A percentile compares a stretch with the other conserved stretches of the same genome.
phyloP scores from a whole-genome alignment of 2,888 invertebrate species.

The Amblyjoppa proteus region DNA sequence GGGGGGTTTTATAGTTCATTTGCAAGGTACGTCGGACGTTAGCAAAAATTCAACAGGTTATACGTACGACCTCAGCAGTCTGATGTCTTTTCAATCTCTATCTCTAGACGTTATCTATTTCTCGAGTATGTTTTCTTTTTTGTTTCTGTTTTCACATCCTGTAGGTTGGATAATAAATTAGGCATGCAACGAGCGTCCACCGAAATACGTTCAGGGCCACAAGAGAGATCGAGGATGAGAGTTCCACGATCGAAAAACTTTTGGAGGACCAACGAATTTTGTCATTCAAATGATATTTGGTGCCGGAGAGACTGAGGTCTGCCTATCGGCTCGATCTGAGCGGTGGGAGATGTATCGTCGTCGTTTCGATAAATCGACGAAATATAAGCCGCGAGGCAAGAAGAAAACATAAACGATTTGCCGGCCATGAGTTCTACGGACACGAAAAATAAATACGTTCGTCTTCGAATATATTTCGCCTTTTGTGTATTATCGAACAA shows the following conservation, averaged over 20 bases:
- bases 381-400: background rate
- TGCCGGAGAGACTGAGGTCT: background rate
- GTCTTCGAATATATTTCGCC: background rate
- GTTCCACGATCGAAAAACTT: background rate
- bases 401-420: background rate
- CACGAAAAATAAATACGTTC: background rate
- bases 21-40: slow-evolving; percentile 49
- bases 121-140: slow-evolving; percentile 8
- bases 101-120: slow-evolving; percentile 9
- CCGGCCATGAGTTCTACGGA: background rate
- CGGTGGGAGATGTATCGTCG: background rate
- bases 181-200: slow-evolving; percentile 30
- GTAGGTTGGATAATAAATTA: slow-evolving; percentile 33
- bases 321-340: background rate
- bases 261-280: background rate
- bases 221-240: slow-evolving; percentile 6
- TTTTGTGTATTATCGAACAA: slow-evolving; percentile 27
- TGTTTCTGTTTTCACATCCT: slow-evolving; percentile 9
- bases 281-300: slow-evolving; percentile 19
- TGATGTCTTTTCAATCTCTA: slow-evolving; percentile 18
- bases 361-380: background rate
- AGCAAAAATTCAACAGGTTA: slow-evolving; percentile 69
- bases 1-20: background rate
- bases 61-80: slow-evolving; percentile 44
- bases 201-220: slow-evolving; percentile 43